Evolutionary conservation across 2,888 invertebrate genomes (phyloP).

Genomic region (Aleiodes testaceus): DNA sequence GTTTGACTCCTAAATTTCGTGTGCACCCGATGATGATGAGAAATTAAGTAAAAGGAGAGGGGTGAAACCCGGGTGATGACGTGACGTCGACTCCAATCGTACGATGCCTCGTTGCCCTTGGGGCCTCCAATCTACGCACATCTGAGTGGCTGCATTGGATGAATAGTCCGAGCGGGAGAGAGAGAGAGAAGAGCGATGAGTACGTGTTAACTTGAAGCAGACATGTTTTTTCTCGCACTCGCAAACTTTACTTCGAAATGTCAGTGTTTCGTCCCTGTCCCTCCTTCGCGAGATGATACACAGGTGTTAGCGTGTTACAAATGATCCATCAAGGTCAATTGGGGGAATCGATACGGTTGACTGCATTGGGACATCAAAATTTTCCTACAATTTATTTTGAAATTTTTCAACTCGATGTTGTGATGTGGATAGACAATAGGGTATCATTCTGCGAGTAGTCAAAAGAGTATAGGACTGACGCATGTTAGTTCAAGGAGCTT

Average conservation of each 20-base stretch:
- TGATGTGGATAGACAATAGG: no score
- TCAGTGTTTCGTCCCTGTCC: constrained; percentile 29
- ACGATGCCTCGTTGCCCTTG: constrained; percentile 63
- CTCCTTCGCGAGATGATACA: background rate
- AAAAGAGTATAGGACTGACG: no score
- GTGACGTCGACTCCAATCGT: constrained; percentile 63
- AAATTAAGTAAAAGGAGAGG: constrained; percentile 46
- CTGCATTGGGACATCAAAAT: constrained; percentile 1
- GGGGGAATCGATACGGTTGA: constrained; percentile 35
- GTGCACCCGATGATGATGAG: constrained; percentile 59
- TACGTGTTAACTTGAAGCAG: no score
- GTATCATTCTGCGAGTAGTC: no score
- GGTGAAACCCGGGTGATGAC: constrained; percentile 64
- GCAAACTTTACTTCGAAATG: constrained; percentile 41
- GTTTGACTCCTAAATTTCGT: constrained; percentile 59
- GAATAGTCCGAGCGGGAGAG: background rate
- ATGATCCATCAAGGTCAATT: constrained; percentile 48
- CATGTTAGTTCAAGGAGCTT: no score
- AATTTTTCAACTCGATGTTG: no score
- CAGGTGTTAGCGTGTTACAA: constrained; percentile 35
- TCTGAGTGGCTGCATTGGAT: constrained; percentile 47
- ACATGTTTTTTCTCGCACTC: no score
- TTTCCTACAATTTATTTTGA: no score
- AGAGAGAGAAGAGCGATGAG: no score
- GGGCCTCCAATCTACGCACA: constrained; percentile 39